Base-by-base conservation (phyloP, 2,797 vertebrate species). In the Orientallactaga sibirica region DNA sequence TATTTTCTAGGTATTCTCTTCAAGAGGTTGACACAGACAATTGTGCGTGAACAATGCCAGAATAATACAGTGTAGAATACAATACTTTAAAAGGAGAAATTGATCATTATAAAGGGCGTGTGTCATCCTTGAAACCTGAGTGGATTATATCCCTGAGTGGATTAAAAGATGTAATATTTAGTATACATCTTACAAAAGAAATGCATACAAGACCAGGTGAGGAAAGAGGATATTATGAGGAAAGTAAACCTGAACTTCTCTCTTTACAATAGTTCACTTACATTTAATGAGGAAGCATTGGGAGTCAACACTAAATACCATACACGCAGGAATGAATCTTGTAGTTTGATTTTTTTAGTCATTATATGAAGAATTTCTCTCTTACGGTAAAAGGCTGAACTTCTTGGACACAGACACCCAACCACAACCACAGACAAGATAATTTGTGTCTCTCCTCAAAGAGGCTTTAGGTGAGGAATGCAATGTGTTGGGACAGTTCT, bases 221-320 rank as follows among this genome's bases (percentile, higher is more conserved):
- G 19, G 58, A 92, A 93, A 74, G 22, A 78, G 64, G 71, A 70
- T 55, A 70, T 19, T 16, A 3, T 70, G 15, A 93, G 80, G 4
- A 73, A 94, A 43, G 79, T 0, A 67, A 22, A 66, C 20, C 27
- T 70, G 52, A 90, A 48, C 48, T 5, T 78, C 27, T 82, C 85
- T 48, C 71, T 88, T 85, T 81, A 75, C 90, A 92, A 61, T 66
- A 61, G 55, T 92, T 88, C 33, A 24, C 48, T 89, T 83, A 22
- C 43, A 76, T 80, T 92, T 92, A 77, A 58, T 33, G 80, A 85
- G 77, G 24, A 85, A 66, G 24, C 22, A 33, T 66, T 75, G 25
- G 55, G 11, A 73, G 19, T 77, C 52, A 80, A 76, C 43, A 80
- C 66, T 86, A 77, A 62, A 41, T 14, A 61, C 20, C 43, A 82